A percentile compares a stretch with the other conserved stretches of the same genome.
phyloP scores from a whole-genome alignment of 2,113 vertebrate species.

The Steatornis caripensis region DNA sequence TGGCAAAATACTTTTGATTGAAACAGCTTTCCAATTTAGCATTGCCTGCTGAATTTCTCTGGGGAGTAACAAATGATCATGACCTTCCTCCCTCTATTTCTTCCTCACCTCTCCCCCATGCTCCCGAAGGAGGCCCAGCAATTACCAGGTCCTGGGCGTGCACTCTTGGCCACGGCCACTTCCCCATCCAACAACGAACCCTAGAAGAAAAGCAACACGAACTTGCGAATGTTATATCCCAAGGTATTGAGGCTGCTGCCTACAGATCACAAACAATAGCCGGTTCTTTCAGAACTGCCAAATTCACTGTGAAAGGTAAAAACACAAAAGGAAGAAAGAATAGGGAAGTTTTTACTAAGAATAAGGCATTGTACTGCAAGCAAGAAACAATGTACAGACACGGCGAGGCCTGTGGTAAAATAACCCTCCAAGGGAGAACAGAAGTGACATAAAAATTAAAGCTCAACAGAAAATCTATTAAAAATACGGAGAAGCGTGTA shows the following conservation, averaged over 20 bases:
- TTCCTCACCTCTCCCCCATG: neutral
- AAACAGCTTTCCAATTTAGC: conserved; percentile 11
- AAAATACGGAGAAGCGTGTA: neutral
- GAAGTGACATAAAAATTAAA: neutral
- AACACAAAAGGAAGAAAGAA: neutral
- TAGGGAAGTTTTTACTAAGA: neutral
- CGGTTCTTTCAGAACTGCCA: neutral
- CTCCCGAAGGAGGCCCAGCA: neutral
- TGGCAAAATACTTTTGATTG: conserved; percentile 7
- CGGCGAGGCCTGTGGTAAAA: neutral
- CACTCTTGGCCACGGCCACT: neutral
- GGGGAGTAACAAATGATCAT: neutral
- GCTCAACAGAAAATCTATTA: neutral
- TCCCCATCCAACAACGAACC: neutral
- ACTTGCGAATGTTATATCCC: neutral
- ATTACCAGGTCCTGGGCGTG: neutral
- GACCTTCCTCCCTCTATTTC: conserved; percentile 8
- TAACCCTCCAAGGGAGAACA: neutral
- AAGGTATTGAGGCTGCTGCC: neutral
- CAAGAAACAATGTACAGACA: neutral
- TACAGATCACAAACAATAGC: neutral
- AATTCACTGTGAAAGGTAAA: neutral
- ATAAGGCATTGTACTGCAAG: neutral
- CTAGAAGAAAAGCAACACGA: neutral
- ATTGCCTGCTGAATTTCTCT: conserved; percentile 5